Evolutionary conservation across 2,797 vertebrate genomes (phyloP), one percentile per base, ranked within the genome.

Genomic region (Anas bernieri): DNA sequence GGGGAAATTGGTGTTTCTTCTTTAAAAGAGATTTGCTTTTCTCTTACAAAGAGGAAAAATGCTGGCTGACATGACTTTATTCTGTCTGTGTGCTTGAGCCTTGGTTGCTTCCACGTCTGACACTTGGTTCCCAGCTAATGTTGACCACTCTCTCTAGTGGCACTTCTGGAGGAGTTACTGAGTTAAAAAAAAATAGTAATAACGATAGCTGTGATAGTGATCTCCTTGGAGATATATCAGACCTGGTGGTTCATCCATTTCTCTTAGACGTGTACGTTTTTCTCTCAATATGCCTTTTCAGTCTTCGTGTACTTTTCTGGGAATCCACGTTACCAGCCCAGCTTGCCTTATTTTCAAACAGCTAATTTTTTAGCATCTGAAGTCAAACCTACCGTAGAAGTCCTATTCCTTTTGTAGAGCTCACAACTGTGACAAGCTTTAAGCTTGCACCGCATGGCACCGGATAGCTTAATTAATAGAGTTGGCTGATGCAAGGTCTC

Each of bases 361-460:
- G 59, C 7, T 69, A 9, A 66, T 78, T 86, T 87, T 72, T 86
- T 64, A 41, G 66, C 35, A 31, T 75, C 50, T 68, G 3, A 81
- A 72, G 33, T 80, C 54, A 89, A 66, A 80, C 13, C 23, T 72
- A 18, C 26, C 35, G 45, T 69, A 67, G 59, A 92, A 91, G 31
- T 78, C 26, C 12, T 35, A 39, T 55, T 86, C 46, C 62, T 88
- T 88, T 91, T 18, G 7, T 30, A 83, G 79, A 87, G 62, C 43
- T 73, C 82, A 83, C 50, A 73, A 35, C 35, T n/a, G 26, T 88
- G 73, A 86, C n/a, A 69, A 86, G 76, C 37, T 87, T 78, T n/a
- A 80, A 45, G 76, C 69, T 92, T 91, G 78, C 59, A 12, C 66
- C 93, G 39, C 79, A 16, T 89, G 91, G 79, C 54, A 89, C n/a